phyloP scores from a whole-genome alignment of 2,113 vertebrate species.

The Eptesicus fuscus region DNA sequence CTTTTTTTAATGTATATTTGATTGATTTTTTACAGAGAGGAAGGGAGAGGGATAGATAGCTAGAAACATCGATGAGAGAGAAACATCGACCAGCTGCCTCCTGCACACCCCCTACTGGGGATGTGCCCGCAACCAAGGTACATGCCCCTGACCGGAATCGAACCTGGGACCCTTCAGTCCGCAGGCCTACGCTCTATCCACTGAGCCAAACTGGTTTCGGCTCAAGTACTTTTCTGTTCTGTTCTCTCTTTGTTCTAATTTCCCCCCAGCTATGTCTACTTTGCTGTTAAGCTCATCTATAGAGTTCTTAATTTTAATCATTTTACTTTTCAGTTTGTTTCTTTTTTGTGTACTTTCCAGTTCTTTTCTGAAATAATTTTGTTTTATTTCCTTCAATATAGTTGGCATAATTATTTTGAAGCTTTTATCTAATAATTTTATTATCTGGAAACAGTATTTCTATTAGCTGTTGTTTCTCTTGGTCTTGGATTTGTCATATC shows the following conservation, averaged over 20 bases:
- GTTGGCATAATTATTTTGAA: not conserved
- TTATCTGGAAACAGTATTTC: not conserved
- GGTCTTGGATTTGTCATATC: not conserved
- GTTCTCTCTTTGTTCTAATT: not conserved
- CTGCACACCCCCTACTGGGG: too few species aligned
- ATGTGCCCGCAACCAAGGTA: too few species aligned
- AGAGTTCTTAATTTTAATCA: not conserved
- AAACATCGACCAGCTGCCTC: too few species aligned
- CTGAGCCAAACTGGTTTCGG: too few species aligned
- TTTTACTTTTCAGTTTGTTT: not conserved
- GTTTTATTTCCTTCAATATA: constrained; percentile 9
- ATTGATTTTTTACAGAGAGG: too few species aligned
- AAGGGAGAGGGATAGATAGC: too few species aligned
- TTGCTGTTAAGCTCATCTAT: not conserved
- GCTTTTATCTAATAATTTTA: not conserved
- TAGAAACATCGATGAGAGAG: too few species aligned
- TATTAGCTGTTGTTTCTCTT: not conserved
- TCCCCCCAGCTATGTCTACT: not conserved
- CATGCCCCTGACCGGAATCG: too few species aligned
- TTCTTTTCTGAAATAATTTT: constrained; percentile 19
- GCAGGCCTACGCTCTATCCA: too few species aligned
- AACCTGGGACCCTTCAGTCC: too few species aligned
- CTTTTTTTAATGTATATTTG: too few species aligned
- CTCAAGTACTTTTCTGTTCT: not conserved
- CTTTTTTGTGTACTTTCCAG: not conserved